Evolutionary conservation across 2,888 invertebrate genomes (phyloP).

Genomic region (Nymphalis c-album): DNA sequence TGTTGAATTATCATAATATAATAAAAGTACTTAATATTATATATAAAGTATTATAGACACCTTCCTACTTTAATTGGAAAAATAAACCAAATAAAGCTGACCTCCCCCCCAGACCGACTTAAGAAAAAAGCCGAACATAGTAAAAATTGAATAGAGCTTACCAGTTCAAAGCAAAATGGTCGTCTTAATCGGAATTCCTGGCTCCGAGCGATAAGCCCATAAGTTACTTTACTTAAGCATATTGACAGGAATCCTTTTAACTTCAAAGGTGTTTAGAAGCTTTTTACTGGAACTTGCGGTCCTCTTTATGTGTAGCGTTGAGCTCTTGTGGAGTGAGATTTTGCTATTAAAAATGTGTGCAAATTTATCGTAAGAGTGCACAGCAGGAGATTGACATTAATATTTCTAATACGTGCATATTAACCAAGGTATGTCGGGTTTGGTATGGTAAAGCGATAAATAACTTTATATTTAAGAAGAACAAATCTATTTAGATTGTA

Average conservation of each 20-base stretch:
- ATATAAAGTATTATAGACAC: constrained; percentile 18
- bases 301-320: background rate
- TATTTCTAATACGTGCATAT: too few relatives aligned
- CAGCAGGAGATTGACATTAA: too few relatives aligned
- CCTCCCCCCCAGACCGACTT: constrained; percentile 29
- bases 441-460: too few relatives aligned
- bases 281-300: constrained; percentile 10
- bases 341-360: background rate
- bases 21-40: background rate
- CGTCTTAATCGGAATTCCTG: constrained; percentile 37
- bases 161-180: constrained; percentile 35
- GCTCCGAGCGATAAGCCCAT: constrained; percentile 39
- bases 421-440: too few relatives aligned
- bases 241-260: constrained; percentile 25
- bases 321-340: background rate
- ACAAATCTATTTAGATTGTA: too few relatives aligned
- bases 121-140: constrained; percentile 26
- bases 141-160: constrained; percentile 28
- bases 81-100: constrained; percentile 27
- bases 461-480: too few relatives aligned
- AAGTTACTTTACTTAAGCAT: constrained; percentile 41
- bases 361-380: too few relatives aligned
- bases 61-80: constrained; percentile 40
- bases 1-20: background rate
- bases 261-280: constrained; percentile 27